Evolutionary conservation across 2,113 vertebrate genomes (phyloP).

Genomic region (Trematomus loennbergii): DNA sequence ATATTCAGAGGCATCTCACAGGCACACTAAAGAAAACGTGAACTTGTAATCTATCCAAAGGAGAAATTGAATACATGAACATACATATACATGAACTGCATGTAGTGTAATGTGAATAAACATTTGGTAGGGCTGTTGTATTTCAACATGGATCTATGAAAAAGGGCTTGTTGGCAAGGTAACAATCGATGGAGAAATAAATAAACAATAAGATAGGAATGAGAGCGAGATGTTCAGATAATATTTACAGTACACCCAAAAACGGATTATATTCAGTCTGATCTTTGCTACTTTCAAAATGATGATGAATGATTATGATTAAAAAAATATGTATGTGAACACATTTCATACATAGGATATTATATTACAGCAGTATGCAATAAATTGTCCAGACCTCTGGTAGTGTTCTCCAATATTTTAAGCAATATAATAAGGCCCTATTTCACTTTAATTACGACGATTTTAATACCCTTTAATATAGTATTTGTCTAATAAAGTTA

Average conservation of each 20-base stretch:
- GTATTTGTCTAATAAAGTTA: conserved; percentile 1
- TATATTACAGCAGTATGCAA: background rate
- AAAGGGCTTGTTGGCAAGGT: background rate
- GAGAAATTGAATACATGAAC: too few species aligned
- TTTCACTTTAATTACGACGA: background rate
- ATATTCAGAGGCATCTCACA: too few species aligned
- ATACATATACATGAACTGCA: background rate
- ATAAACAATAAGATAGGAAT: background rate
- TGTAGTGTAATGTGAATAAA: background rate
- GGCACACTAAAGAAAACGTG: too few species aligned
- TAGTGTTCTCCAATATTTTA: background rate
- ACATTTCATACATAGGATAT: too few species aligned
- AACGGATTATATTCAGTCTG: background rate
- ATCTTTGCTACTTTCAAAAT: background rate
- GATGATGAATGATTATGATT: background rate
- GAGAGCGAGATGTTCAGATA: background rate
- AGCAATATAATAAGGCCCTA: background rate
- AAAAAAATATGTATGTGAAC: background rate
- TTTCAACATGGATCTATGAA: background rate
- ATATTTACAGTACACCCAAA: background rate
- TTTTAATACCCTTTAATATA: background rate
- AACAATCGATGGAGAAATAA: background rate
- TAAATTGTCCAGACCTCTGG: too few species aligned
- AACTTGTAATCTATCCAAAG: too few species aligned
- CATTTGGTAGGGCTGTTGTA: background rate